These are phyloP conservation scores for Drosophila mettleri DNA, from an alignment of 2,888 invertebrate genomes.

Conservation along the genomic window DNA sequence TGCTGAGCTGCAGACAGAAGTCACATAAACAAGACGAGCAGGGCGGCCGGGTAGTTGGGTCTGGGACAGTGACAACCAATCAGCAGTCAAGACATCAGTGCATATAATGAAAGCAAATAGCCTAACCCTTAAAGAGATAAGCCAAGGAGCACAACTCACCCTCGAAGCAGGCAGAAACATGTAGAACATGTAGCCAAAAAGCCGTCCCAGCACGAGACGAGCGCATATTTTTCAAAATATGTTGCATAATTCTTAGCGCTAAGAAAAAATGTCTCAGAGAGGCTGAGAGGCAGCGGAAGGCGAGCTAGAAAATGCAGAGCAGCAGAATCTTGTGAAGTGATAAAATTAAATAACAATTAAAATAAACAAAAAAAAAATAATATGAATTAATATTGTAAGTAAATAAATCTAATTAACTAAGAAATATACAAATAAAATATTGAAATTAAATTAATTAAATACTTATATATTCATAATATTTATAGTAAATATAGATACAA, in stretches of 20 bases:
- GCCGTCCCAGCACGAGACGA: background rate
- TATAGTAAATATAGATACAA: too few species aligned
- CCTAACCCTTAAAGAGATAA: slow-evolving; percentile 40
- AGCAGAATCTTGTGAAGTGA: too few species aligned
- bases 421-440: too few species aligned
- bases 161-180: too few species aligned
- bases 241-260: slow-evolving; percentile 42
- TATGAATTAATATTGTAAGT: background rate
- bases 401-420: too few species aligned
- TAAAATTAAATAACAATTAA: background rate
- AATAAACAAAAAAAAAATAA: background rate
- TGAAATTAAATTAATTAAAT: too few species aligned
- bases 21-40: slow-evolving; percentile 42
- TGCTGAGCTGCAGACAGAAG: slow-evolving; percentile 67
- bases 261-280: background rate
- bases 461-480: too few species aligned
- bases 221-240: slow-evolving; percentile 1
- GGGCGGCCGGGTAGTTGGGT: slow-evolving; percentile 14
- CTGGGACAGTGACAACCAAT: slow-evolving; percentile 66
- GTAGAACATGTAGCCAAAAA: background rate
- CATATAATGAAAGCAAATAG: slow-evolving; percentile 32
- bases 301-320: background rate
- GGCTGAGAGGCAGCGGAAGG: background rate
- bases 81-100: slow-evolving; percentile 35
- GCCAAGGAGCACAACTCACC: slow-evolving; percentile 31